phyloP scores from a whole-genome alignment of 2,113 vertebrate genomes.

The Cynopterus brachyotis region DNA sequence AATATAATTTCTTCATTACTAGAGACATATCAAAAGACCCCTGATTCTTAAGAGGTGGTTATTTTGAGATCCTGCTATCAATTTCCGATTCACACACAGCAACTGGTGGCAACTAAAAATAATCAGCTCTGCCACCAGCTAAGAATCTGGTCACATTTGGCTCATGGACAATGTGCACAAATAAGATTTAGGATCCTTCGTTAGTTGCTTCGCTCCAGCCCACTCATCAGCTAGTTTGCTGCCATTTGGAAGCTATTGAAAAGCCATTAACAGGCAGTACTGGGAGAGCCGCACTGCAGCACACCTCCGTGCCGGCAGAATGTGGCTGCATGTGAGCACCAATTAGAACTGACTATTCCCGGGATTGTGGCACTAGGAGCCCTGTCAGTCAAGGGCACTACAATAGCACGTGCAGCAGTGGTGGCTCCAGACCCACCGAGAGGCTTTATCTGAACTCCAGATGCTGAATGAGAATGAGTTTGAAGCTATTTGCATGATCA shows the following conservation, averaged over 20 bases:
- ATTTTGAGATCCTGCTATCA: slow-evolving; percentile 80
- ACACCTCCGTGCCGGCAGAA: slow-evolving; percentile 79
- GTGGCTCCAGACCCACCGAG: slow-evolving; percentile 77
- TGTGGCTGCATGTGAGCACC: slow-evolving; percentile 79
- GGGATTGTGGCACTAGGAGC: slow-evolving; percentile 82
- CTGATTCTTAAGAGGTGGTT: slow-evolving; percentile 69
- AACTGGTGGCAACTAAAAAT: slow-evolving; percentile 87
- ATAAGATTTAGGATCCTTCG: slow-evolving; percentile 68
- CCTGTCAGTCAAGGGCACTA: slow-evolving; percentile 88
- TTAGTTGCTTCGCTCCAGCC: slow-evolving; percentile 77
- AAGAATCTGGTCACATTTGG: slow-evolving; percentile 77
- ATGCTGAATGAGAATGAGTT: slow-evolving; percentile 79
- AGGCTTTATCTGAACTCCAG: slow-evolving; percentile 76
- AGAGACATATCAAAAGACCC: background rate
- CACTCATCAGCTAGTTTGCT: slow-evolving; percentile 83
- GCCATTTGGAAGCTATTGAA: slow-evolving; percentile 83
- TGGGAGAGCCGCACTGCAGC: slow-evolving; percentile 86
- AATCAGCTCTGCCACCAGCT: slow-evolving; percentile 71
- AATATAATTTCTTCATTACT: slow-evolving; percentile 28
- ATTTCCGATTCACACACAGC: slow-evolving; percentile 82
- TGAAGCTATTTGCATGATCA: slow-evolving; percentile 73
- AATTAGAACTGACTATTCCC: slow-evolving; percentile 80
- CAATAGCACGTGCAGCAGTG: slow-evolving; percentile 86
- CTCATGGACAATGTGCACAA: background rate
- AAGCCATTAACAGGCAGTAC: slow-evolving; percentile 85